phyloP scores from a whole-genome alignment of 1,140 invertebrate genomes.

The Drosophila nigromelanica region DNA sequence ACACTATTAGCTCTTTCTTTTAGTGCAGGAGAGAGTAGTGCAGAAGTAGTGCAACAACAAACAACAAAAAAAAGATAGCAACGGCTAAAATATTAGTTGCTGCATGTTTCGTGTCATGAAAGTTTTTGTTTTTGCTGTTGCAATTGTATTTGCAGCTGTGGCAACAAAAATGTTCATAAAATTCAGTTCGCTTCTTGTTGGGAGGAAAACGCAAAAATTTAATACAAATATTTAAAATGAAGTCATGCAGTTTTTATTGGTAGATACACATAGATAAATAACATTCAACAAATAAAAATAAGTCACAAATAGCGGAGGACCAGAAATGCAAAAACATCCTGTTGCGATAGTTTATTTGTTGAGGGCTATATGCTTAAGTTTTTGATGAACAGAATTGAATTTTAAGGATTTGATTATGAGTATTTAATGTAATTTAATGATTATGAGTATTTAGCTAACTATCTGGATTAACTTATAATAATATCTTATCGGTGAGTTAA shows the following conservation, averaged over 20 bases:
- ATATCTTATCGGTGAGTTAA: not conserved
- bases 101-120: slow-evolving; percentile 80
- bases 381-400: not conserved
- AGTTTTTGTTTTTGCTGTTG: slow-evolving; percentile 51
- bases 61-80: slow-evolving; percentile 14
- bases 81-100: slow-evolving; percentile 74
- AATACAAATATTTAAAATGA: slow-evolving; percentile 42
- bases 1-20: slow-evolving; percentile 75
- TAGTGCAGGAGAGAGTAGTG: not conserved
- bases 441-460: too few species aligned
- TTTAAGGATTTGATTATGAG: not conserved
- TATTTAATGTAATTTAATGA: not conserved
- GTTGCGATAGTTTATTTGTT: not conserved
- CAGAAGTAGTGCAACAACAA: slow-evolving; percentile 5
- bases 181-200: slow-evolving; percentile 6
- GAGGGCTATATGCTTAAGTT: not conserved
- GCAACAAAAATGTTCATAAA: slow-evolving; percentile 42
- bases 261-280: slow-evolving; percentile 7
- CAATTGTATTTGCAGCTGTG: slow-evolving; percentile 25
- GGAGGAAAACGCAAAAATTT: slow-evolving; percentile 46
- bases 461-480: not conserved
- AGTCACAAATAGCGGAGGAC: not conserved
- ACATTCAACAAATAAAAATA: not conserved
- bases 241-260: slow-evolving; percentile 39
- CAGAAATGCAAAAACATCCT: too few species aligned